Evolutionary conservation across 2,888 invertebrate species (phyloP), one percentile per base, ranked within the genome.

Genomic region (Drosophila sordidapex): DNA sequence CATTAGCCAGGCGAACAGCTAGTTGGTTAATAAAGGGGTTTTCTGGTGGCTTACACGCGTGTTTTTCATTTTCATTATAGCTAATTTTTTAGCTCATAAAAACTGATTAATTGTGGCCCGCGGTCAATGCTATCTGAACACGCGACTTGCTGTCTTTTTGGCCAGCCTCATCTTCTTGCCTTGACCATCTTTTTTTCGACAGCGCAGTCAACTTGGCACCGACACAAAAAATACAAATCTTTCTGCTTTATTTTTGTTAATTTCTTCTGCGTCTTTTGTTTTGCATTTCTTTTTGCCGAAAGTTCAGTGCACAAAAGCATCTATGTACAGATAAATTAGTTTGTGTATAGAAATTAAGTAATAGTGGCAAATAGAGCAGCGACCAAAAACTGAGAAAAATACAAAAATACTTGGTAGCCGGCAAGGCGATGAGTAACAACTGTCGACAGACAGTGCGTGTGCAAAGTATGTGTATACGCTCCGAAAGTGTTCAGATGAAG

Each of bases 41-140:
- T 56, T 27, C 33, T 35, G 21, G 0, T 54, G 40, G 18, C 13
- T 27, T n/a, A 21, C 6, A 63, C n/a, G 35, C 63, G 48, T 36
- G 25, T 61, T 53, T 57, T 68, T 18, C 38, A 59, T 80, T 76
- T 80, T 68, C 71, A 80, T 76, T 70, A 71, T 56, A 71, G 73
- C 67, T 56, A 72, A 77, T 84, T 84, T 78, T 70, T 63, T 71
- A 69, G 79, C 69, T 51, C 84, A 84, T 86, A 71, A 83, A 86
- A 82, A 67, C 61, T 82, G 85, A 89, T 85, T 85, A 80, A 89
- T 85, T 85, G 72, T 80, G 70, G 57, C 40, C 73, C 70, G 68
- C 79, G 83, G 79, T 87, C 84, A 84, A 87, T 84, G 89, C 82
- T 82, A 56, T 76, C 81, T 59, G 68, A 85, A 82, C 87, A 85